phyloP scores from a whole-genome alignment of 2,113 vertebrate genomes.

The Orcinus orca region DNA sequence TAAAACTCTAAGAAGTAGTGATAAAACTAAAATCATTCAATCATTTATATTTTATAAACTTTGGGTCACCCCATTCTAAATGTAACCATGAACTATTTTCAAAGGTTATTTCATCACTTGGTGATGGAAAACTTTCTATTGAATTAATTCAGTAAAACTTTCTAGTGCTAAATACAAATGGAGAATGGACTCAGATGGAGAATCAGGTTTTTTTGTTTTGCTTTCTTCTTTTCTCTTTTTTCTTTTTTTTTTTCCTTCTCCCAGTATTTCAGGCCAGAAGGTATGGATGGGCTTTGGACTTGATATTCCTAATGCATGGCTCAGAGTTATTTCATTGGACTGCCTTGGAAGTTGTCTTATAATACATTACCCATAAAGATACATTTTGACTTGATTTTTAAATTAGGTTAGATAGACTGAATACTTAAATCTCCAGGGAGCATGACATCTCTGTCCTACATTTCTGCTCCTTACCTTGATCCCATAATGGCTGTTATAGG shows the following conservation, averaged over 20 bases:
- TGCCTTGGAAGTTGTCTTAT: conserved; percentile 63
- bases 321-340: conserved; percentile 51
- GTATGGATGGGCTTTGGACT: conserved; percentile 13
- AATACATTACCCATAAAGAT: conserved; percentile 57
- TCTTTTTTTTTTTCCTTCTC: not conserved
- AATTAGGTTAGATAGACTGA: conserved; percentile 71
- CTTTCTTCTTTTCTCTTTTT: not conserved
- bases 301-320: conserved; percentile 53
- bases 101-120: conserved; percentile 45
- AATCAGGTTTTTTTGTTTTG: not conserved
- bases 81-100: conserved; percentile 13
- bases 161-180: conserved; percentile 26
- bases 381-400: conserved; percentile 71
- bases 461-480: conserved; percentile 71
- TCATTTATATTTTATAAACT: conserved; percentile 40
- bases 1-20: not conserved
- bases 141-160: not conserved
- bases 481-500: conserved; percentile 68
- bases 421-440: conserved; percentile 72
- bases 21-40: not conserved
- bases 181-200: not conserved
- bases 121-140: not conserved
- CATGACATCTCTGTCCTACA: conserved; percentile 69
- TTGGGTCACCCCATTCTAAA: not conserved
- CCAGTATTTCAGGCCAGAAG: not conserved